Percentiles rank a stretch among this genome's conserved stretches.
These are phyloP conservation scores for Diadema setosum DNA, from an alignment of 35 echinoderm and acorn worm genomes.

Conservation along the genomic window DNA sequence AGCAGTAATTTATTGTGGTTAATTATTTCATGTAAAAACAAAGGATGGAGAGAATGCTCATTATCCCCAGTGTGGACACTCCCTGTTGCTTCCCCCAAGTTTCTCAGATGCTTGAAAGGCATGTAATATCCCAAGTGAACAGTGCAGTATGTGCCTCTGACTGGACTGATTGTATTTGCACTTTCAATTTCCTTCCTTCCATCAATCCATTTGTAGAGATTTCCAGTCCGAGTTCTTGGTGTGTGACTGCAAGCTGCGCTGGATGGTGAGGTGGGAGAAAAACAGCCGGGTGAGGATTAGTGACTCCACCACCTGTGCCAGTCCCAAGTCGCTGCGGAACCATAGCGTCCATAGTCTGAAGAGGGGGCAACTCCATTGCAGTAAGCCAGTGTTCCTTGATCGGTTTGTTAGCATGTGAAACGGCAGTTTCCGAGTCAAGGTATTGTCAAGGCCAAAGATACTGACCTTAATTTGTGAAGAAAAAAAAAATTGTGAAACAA, in stretches of 20 bases:
- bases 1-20: too few relatives aligned
- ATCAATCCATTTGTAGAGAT: conserved; percentile 41
- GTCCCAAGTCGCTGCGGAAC: conserved; percentile 28
- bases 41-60: too few relatives aligned
- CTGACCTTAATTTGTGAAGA: too few relatives aligned
- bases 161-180: neutral
- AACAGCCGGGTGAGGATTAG: conserved; percentile 40
- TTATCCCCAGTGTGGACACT: too few relatives aligned
- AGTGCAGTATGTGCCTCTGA: neutral
- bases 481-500: too few relatives aligned
- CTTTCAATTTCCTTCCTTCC: neutral
- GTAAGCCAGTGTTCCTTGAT: too few relatives aligned
- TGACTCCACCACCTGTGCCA: conserved; percentile 59
- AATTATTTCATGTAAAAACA: too few relatives aligned
- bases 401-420: too few relatives aligned
- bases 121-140: neutral
- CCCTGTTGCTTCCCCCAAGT: too few relatives aligned
- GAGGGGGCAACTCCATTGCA: conserved; percentile 62
- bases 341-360: conserved; percentile 40
- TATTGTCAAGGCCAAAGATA: too few relatives aligned
- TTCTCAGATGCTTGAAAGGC: too few relatives aligned
- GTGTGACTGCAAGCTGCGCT: conserved; percentile 82
- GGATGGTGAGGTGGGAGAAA: conserved; percentile 83
- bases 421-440: too few relatives aligned
- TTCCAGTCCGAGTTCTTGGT: conserved; percentile 68